These are phyloP conservation scores for Leptocoma aspasia DNA, from an alignment of 2,113 vertebrate genomes.

Conservation along the genomic window DNA sequence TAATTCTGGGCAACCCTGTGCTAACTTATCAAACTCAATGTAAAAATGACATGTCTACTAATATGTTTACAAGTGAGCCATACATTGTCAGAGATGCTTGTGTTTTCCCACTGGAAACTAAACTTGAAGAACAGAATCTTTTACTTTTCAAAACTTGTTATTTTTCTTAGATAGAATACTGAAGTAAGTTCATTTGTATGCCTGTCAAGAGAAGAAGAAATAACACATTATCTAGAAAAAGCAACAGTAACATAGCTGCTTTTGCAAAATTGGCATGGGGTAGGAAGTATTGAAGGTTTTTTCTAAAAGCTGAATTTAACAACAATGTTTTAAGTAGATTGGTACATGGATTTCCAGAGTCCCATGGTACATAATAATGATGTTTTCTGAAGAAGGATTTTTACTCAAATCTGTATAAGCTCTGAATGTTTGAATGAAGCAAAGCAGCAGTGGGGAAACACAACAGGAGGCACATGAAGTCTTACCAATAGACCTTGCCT, in stretches of 20 bases:
- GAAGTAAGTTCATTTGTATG: not conserved
- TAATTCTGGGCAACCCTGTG: not conserved
- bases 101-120: not conserved
- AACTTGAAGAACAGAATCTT: not conserved
- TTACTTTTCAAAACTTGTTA: not conserved
- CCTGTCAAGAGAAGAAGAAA: not conserved
- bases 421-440: not conserved
- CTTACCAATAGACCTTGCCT: not conserved
- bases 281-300: not conserved
- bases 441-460: not conserved
- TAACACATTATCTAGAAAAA: not conserved
- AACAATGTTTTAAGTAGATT: not conserved
- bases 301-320: constrained; percentile 23
- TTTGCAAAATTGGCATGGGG: not conserved
- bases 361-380: not conserved
- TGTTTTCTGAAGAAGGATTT: not conserved
- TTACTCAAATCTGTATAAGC: not conserved
- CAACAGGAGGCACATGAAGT: not conserved
- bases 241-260: not conserved
- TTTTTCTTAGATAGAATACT: not conserved
- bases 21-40: not conserved
- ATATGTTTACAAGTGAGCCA: not conserved
- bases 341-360: not conserved
- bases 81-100: not conserved
- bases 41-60: not conserved